Conservation (phyloP, 2,113 vertebrate species). For the Megaceryle maxima region DNA sequence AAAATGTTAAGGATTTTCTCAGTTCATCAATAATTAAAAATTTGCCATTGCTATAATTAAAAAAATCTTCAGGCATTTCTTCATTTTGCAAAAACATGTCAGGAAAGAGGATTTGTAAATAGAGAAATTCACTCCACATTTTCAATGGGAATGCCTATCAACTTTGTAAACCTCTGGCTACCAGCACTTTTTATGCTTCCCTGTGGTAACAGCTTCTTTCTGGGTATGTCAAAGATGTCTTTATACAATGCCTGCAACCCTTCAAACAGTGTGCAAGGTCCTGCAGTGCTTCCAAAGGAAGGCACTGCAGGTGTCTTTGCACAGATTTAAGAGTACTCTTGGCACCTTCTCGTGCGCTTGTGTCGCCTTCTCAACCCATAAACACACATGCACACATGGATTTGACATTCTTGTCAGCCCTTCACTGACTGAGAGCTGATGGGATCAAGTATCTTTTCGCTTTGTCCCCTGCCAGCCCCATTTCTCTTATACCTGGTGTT, state of each 20-base stretch:
- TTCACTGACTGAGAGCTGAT: not conserved
- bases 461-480: not conserved
- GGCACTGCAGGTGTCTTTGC: slow-evolving; percentile 30
- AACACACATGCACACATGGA: not conserved
- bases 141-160: not conserved
- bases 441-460: not conserved
- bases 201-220: slow-evolving; percentile 15
- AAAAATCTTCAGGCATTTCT: not conserved
- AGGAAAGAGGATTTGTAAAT: not conserved
- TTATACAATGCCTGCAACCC: slow-evolving; percentile 1
- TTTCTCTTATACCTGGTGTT: slow-evolving; percentile 16
- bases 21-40: not conserved
- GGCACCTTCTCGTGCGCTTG: not conserved
- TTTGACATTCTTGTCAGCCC: not conserved
- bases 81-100: not conserved
- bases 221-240: slow-evolving; percentile 10
- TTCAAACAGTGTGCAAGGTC: slow-evolving; percentile 22
- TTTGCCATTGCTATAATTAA: not conserved
- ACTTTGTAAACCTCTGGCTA: not conserved
- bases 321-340: not conserved
- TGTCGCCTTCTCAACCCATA: not conserved
- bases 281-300: not conserved
- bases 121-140: not conserved
- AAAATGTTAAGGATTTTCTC: not conserved
- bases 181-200: not conserved